Evolutionary conservation across 2,113 vertebrate species (phyloP), one percentile per base, ranked within the genome.

Genomic region (Pluvianellus socialis): DNA sequence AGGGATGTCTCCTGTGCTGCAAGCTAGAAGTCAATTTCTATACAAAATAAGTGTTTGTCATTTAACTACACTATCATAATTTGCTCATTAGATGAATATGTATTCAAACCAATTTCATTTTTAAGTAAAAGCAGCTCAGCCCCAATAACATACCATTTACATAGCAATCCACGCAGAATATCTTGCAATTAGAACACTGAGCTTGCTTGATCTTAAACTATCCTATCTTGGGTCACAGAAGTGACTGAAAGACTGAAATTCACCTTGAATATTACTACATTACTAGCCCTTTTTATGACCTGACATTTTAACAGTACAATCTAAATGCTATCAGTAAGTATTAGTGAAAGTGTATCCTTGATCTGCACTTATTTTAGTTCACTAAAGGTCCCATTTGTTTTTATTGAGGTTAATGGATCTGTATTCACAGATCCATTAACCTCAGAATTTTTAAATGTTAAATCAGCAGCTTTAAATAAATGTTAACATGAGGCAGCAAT

Each of bases 381-480:
- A 98, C 97, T 97, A 97, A 97, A 98, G 98, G 98, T 98, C 98
- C 98, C 98, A 98, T 98, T 98, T 98, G 97, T 98, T 98, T 98
- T 98, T 98, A 98, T 98, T 98, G 98, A 98, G 98, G 98, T 98
- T 98, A 98, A 98, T 98, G 98, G 98, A 98, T 98, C 96, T 96
- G 97, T 97, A 40, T 40, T 58, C 42, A 97, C 98, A 98, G 97
- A 98, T 98, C 98, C 98, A 98, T 98, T 98, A 98, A 98, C 98
- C 98, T 94, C 97, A 96, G 97, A 97, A 98, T 97, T 98, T 98
- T 98, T 98, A 98, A 98, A 98, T 98, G 98, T 98, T 98, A 98
- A 98, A 98, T 98, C 98, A 98, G 98, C 97, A 98, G 98, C 98
- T 98, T 98, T 98, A 98, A 98, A 98, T 98, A 98, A 98, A 98